Evolutionary conservation across 2,888 invertebrate genomes (phyloP), one percentile per base, ranked within the genome.

Genomic region (Ophraella communa): DNA sequence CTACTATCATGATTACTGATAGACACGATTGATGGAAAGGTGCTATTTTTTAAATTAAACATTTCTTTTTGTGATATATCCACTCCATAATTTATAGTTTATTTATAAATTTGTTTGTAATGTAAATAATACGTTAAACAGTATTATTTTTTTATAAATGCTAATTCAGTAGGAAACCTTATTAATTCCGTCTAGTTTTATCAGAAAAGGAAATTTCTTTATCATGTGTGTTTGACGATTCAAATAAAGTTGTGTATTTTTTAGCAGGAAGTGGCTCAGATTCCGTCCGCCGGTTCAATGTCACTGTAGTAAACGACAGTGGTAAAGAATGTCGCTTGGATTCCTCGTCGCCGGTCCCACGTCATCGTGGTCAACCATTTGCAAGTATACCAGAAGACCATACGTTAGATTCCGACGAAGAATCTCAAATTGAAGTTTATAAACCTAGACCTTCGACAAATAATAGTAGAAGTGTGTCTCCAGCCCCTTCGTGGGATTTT

Each of bases 271-370:
- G 72, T 55, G 67, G 61, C 30, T 21, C 76, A 57, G 70, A 78
- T 45, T 70, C 74, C 54, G 74, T 73, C 39, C 79, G 86, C 54
- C 85, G 86, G 65, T 87, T 87, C 80, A 86, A 86, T 77, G 85
- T 87, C 73, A 86, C 85, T 33, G 82, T 83, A 21, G 81, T 82
- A 59, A 24, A 66, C 67, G 57, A 61, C 42, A 52, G 56, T 65
- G 49, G 72, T 65, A 53, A 70, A 67, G 49, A 72, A 71, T 59
- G 74, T 69, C 73, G 72, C 70, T 73, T 70, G 70, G 78, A 73
- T 53, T 74, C 74, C 65, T 76, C 72, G 20, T 79, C 78, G 42
- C 81, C 78, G 51, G 78, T 77, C 18, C 79, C 82, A 33, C 76
- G 83, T 65, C 81, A 81, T 71, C 75, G 83, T 18, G 80, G 78